Evolutionary conservation across 2,888 invertebrate species (phyloP), one percentile per base, ranked within the genome.

Genomic region (Brachynemurus nebulosus): DNA sequence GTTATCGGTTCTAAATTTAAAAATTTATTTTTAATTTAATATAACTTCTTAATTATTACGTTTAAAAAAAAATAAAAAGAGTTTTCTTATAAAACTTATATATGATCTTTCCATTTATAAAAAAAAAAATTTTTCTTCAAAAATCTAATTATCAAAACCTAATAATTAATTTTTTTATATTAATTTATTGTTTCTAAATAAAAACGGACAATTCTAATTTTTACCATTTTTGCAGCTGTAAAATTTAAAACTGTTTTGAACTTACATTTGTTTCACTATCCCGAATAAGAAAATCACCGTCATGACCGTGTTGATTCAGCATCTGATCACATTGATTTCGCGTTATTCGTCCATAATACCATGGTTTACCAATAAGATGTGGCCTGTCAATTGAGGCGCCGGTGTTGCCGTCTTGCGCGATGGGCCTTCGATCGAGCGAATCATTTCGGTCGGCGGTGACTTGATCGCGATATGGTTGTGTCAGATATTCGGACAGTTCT

Each of bases 261-360:
- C 86, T 82, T 66, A 96, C 97, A 70, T 96, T 97, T 57, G 97
- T 96, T 76, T 98, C 98, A 63, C 93, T 95, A 70, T 97, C 97
- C 55, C 98, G 73, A 59, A 99, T 93, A 60, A 99, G 81, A 73
- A 93, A 99, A 70, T 98, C 97, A 9, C 98, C 98, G 67, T 97
- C 92, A 61, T 88, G 86, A 14, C 93, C 98, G 64, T 88, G 86
- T 63, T 89, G 86, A 70, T 90, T 91, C 62, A 98, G 78, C 63
- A 97, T 74, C 57, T 83, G 81, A 70, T 98, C 97, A 73, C 96
- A 96, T 67, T 96, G 92, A 56, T 86, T 86, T 58, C 98, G 80
- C 38, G 95, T 86, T 61, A 98, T 88, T 63, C 82, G 82, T 47
- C 98, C 98, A 68, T 86, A 97, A 69, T 97, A 98, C 98, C 97